A percentile compares a stretch with the other conserved stretches of the same genome.
Evolutionary conservation across 2,888 invertebrate genomes (phyloP).

Genomic region (Aspidiotus destructor): DNA sequence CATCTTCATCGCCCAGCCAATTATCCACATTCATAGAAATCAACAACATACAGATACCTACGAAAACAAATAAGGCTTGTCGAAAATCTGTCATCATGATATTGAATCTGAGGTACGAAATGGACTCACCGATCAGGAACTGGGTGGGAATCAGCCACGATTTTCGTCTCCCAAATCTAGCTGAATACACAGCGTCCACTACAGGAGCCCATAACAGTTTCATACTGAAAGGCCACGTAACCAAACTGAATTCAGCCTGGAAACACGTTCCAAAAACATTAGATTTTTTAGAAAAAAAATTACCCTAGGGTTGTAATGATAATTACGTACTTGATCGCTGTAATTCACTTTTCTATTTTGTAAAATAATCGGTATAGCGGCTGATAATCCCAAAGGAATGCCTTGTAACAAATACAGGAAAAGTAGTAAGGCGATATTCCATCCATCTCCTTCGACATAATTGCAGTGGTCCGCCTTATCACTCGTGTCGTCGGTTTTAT

Average conservation of each 20-base stretch:
- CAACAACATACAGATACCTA: slow-evolving; percentile 56
- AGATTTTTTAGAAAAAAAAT: neutral
- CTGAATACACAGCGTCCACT: slow-evolving; percentile 82
- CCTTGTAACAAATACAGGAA: slow-evolving; percentile 93
- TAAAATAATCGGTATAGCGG: slow-evolving; percentile 89
- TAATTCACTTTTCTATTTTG: slow-evolving; percentile 88
- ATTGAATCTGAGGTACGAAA: neutral
- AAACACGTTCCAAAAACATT: neutral
- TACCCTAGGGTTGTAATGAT: neutral
- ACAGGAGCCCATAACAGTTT: slow-evolving; percentile 98
- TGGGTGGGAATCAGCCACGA: slow-evolving; percentile 92
- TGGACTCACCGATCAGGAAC: slow-evolving; percentile 71
- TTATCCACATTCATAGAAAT: slow-evolving; percentile 64
- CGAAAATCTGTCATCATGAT: neutral
- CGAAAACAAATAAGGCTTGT: neutral
- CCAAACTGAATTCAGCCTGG: slow-evolving; percentile 84
- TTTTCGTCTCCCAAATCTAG: slow-evolving; percentile 82
- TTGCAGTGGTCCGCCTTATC: neutral
- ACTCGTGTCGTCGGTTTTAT: neutral
- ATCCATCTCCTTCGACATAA: slow-evolving; percentile 52
- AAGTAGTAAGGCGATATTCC: slow-evolving; percentile 74
- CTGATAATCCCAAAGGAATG: slow-evolving; percentile 85
- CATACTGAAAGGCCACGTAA: slow-evolving; percentile 81
- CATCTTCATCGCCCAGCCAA: slow-evolving; percentile 55
- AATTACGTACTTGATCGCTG: slow-evolving; percentile 64